Percentiles rank a stretch among this genome's conserved stretches.
Evolutionary conservation across 2,888 invertebrate genomes (phyloP).

Genomic region (Lucinisca nassula): DNA sequence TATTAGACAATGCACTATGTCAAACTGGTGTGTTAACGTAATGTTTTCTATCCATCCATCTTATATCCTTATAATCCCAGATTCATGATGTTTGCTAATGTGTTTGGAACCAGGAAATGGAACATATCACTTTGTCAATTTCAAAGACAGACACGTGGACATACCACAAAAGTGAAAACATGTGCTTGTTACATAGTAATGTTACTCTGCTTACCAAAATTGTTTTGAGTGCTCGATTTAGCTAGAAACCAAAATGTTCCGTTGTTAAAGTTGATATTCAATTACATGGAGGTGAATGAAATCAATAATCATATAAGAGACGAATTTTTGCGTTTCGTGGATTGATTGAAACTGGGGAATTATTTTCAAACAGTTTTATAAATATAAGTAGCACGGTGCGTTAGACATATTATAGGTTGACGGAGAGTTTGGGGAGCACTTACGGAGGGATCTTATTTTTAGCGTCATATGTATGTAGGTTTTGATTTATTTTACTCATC

Average conservation of each 20-base stretch:
- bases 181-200: neutral
- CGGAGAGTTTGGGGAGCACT: too few relatives aligned
- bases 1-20: too few relatives aligned
- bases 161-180: slow-evolving; percentile 58
- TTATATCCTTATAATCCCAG: too few relatives aligned
- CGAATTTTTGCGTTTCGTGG: slow-evolving; percentile 8
- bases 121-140: too few relatives aligned
- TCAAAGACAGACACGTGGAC: slow-evolving; percentile 34
- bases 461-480: too few relatives aligned
- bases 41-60: too few relatives aligned
- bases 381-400: neutral
- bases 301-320: neutral
- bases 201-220: neutral
- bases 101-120: neutral
- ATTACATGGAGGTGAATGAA: neutral
- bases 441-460: too few relatives aligned
- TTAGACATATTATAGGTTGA: neutral
- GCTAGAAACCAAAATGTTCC: slow-evolving; percentile 4
- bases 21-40: too few relatives aligned
- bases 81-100: too few relatives aligned
- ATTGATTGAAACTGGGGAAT: slow-evolving; percentile 8
- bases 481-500: too few relatives aligned
- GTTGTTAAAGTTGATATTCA: neutral
- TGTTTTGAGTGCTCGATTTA: neutral
- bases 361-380: neutral